Evolutionary conservation across 2,113 vertebrate species (phyloP).

Genomic region (Bufo bufo): DNA sequence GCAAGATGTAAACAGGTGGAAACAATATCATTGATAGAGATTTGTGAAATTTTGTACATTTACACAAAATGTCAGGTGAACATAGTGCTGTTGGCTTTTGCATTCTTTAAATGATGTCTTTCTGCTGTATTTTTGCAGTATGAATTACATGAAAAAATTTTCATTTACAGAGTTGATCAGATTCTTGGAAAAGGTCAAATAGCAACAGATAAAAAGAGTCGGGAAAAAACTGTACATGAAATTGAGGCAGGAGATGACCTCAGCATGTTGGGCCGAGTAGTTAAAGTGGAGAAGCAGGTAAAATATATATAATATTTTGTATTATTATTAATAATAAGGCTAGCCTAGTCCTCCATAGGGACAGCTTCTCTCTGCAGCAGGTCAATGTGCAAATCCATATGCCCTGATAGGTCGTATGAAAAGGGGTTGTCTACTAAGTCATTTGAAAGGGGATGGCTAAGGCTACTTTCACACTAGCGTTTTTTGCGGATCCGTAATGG

Average conservation of each 20-base stretch:
- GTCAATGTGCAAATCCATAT: too few species aligned
- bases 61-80: not conserved
- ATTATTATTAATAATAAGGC: too few species aligned
- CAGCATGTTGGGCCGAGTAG: conserved; percentile 95
- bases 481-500: too few species aligned
- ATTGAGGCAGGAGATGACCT: conserved; percentile 88
- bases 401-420: too few species aligned
- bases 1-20: too few species aligned
- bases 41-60: too few species aligned
- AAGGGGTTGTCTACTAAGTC: too few species aligned
- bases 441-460: too few species aligned
- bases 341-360: too few species aligned
- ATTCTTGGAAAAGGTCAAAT: conserved; percentile 97
- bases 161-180: conserved; percentile 86
- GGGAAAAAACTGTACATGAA: conserved; percentile 90
- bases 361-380: too few species aligned
- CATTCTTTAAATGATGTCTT: not conserved
- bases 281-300: conserved; percentile 98
- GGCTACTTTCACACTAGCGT: too few species aligned
- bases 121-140: not conserved
- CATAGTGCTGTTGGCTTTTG: not conserved
- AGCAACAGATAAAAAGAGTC: conserved; percentile 89
- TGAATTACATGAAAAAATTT: not conserved
- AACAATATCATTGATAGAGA: too few species aligned
- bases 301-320: conserved; percentile 31